Evolutionary conservation across 2,113 vertebrate genomes (phyloP).

Genomic region (Sinocyclocheilus anophthalmus): DNA sequence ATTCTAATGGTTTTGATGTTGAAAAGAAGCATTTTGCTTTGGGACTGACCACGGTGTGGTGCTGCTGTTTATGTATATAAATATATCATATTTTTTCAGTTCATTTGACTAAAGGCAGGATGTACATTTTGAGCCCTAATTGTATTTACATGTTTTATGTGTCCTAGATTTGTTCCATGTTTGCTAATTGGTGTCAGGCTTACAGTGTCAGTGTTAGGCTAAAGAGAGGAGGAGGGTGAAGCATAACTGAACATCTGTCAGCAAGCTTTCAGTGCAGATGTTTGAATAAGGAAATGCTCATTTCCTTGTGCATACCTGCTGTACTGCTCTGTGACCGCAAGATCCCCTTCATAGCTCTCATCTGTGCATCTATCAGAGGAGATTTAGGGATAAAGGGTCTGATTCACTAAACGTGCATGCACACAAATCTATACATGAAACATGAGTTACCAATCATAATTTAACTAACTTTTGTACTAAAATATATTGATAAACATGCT

Average conservation of each 20-base stretch:
- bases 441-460: too few relatives aligned
- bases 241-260: conserved; percentile 29
- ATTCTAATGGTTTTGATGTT: background rate
- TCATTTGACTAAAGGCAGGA: background rate
- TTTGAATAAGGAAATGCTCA: conserved; percentile 1
- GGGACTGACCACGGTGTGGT: background rate
- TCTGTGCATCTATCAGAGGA: background rate
- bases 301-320: background rate
- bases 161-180: background rate
- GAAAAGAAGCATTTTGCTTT: background rate
- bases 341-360: background rate
- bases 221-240: background rate
- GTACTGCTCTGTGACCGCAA: background rate
- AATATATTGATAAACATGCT: too few relatives aligned
- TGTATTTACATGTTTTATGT: background rate
- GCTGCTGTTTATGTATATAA: background rate
- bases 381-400: background rate
- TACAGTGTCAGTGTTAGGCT: conserved; percentile 17
- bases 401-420: background rate
- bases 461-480: too few relatives aligned
- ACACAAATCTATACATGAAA: too few relatives aligned
- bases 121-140: background rate
- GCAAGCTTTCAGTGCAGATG: conserved; percentile 17
- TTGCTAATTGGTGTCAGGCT: background rate
- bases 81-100: background rate